A percentile compares a stretch with the other conserved stretches of the same genome.
These are phyloP conservation scores for Gymnothorax javanicus DNA, from an alignment of 2,797 vertebrate species.

Conservation along the genomic window DNA sequence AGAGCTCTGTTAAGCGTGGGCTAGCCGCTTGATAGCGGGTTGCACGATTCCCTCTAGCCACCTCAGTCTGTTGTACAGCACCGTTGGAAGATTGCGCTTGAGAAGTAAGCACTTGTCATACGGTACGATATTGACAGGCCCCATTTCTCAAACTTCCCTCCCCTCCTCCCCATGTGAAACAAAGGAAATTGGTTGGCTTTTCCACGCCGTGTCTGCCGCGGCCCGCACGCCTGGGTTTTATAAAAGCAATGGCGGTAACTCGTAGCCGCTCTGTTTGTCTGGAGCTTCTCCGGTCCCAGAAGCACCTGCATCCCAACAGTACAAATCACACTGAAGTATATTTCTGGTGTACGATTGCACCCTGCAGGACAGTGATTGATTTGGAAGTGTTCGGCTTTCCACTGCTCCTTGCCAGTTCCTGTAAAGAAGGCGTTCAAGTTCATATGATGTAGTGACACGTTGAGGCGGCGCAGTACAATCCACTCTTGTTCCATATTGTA, in stretches of 20 bases:
- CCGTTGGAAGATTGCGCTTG: not conserved
- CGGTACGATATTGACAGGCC: not conserved
- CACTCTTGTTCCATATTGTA: not conserved
- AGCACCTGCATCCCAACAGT: not conserved
- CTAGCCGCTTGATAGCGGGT: not conserved
- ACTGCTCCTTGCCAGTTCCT: not conserved
- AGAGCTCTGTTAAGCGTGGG: not conserved
- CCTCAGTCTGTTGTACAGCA: not conserved
- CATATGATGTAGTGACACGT: not conserved
- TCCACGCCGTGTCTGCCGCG: not conserved
- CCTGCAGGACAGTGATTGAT: slow-evolving; percentile 3
- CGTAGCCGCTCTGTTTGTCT: not conserved
- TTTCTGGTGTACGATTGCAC: not conserved
- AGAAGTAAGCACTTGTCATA: not conserved
- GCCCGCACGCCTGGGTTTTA: not conserved
- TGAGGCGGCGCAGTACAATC: not conserved
- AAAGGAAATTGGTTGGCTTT: not conserved
- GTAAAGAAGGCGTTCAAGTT: not conserved
- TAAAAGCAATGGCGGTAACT: not conserved
- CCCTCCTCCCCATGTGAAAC: slow-evolving; percentile 16
- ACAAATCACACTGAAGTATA: slow-evolving; percentile 12
- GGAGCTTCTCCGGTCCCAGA: not conserved
- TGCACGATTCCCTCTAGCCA: not conserved
- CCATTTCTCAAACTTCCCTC: slow-evolving; percentile 25
- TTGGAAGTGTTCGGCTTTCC: not conserved